Conservation (phyloP, 2,888 invertebrate genomes). For the Strigamia crassipes region DNA sequence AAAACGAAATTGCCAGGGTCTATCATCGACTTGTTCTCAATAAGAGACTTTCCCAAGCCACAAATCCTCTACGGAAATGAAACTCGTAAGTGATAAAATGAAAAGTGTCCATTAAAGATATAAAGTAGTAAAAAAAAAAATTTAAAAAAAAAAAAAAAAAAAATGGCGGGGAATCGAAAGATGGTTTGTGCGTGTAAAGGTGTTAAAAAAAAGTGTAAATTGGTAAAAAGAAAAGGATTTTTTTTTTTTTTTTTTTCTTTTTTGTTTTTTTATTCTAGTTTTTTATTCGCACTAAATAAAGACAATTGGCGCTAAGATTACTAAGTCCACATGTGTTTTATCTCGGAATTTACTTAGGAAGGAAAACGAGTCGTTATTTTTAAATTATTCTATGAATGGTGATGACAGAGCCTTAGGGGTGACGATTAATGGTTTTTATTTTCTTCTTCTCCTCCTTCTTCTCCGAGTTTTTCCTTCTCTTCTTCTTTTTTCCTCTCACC, state of each 20-base stretch:
- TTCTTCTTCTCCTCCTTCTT: neutral
- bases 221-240: too few relatives aligned
- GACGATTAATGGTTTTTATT: constrained; percentile 45
- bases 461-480: neutral
- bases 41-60: neutral
- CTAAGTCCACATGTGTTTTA: neutral
- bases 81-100: neutral
- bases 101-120: neutral
- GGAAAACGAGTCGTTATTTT: constrained; percentile 36
- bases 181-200: too few relatives aligned
- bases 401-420: constrained; percentile 46
- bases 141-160: neutral
- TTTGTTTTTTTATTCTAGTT: neutral
- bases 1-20: neutral
- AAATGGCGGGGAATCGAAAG: neutral
- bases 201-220: too few relatives aligned
- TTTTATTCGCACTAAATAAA: neutral
- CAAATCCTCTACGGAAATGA: neutral
- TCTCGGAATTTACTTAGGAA: neutral
- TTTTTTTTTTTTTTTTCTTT: too few relatives aligned
- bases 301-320: neutral
- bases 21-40: neutral
- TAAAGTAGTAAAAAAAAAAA: neutral
- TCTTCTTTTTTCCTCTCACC: neutral
- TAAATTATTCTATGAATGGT: constrained; percentile 46